Conservation (phyloP, 2,797 vertebrate genomes). For the Xenentodon cancila region DNA sequence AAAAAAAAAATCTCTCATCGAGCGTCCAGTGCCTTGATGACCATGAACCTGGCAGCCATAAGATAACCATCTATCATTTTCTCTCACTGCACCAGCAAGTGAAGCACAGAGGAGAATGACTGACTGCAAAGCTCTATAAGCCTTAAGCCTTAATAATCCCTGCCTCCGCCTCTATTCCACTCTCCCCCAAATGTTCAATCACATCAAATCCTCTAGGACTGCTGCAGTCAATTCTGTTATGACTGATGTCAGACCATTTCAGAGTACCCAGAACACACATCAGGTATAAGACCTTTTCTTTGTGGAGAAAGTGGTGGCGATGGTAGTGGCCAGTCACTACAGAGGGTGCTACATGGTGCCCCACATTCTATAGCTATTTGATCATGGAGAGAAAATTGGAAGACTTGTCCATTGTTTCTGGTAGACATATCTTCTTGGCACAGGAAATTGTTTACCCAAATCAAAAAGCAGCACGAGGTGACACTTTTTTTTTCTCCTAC, state of each 20-base stretch:
- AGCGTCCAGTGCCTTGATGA: constrained; percentile 30
- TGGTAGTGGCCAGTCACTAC: not conserved
- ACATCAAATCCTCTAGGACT: constrained; percentile 66
- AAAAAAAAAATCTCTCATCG: constrained; percentile 36
- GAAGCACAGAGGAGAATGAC: constrained; percentile 61
- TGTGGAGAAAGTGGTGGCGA: not conserved
- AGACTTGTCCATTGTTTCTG: not conserved
- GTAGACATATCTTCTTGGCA: not conserved
- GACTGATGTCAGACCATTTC: constrained; percentile 30
- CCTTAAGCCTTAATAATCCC: constrained; percentile 81
- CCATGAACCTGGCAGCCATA: constrained; percentile 40
- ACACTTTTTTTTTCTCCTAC: constrained; percentile 2
- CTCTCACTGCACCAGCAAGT: constrained; percentile 50
- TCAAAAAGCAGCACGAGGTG: constrained; percentile 9
- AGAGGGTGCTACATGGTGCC: too few species aligned
- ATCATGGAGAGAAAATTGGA: not conserved
- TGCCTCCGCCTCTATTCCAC: constrained; percentile 70
- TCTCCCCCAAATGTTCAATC: constrained; percentile 63
- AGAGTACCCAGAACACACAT: constrained; percentile 8
- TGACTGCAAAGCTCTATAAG: constrained; percentile 69
- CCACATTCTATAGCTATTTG: too few species aligned
- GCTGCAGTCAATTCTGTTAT: constrained; percentile 46
- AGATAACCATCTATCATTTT: constrained; percentile 49
- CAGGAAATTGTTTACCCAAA: constrained; percentile 2
- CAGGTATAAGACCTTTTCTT: not conserved